These are phyloP conservation scores for Euwallacea similis DNA, from an alignment of 1,140 invertebrate genomes.

Conservation along the genomic window DNA sequence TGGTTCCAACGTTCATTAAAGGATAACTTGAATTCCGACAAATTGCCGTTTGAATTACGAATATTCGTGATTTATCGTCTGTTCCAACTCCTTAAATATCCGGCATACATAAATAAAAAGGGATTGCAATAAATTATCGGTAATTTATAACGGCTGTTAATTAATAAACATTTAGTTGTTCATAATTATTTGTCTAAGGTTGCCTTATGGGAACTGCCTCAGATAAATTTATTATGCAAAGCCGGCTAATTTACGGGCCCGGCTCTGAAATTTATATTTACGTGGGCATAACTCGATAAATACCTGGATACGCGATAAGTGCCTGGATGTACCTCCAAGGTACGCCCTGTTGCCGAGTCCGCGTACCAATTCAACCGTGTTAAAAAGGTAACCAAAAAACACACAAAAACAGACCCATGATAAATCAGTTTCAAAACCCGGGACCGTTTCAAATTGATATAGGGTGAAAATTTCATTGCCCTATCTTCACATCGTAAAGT, in stretches of 20 bases:
- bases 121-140: constrained; percentile 12
- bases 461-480: constrained; percentile 45
- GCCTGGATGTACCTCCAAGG: not conserved
- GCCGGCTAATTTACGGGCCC: constrained; percentile 10
- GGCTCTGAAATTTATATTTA: constrained; percentile 15
- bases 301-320: not conserved
- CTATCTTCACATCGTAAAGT: constrained; percentile 45
- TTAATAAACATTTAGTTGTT: constrained; percentile 20
- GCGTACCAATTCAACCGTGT: not conserved
- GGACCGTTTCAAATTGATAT: constrained; percentile 42
- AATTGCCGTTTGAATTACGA: constrained; percentile 3
- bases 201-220: constrained; percentile 11
- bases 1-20: not conserved
- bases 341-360: too few species aligned
- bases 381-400: constrained; percentile 6
- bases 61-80: not conserved
- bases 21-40: constrained; percentile 3
- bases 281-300: not conserved
- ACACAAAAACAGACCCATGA: constrained; percentile 14
- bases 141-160: constrained; percentile 12
- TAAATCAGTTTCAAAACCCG: constrained; percentile 33
- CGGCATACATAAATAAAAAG: not conserved
- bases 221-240: constrained; percentile 4
- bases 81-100: constrained; percentile 1
- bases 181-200: constrained; percentile 15